A percentile compares a stretch with the other conserved stretches of the same genome.
Conservation (phyloP, 2,113 vertebrate genomes). For the Chaenocephalus aceratus region DNA sequence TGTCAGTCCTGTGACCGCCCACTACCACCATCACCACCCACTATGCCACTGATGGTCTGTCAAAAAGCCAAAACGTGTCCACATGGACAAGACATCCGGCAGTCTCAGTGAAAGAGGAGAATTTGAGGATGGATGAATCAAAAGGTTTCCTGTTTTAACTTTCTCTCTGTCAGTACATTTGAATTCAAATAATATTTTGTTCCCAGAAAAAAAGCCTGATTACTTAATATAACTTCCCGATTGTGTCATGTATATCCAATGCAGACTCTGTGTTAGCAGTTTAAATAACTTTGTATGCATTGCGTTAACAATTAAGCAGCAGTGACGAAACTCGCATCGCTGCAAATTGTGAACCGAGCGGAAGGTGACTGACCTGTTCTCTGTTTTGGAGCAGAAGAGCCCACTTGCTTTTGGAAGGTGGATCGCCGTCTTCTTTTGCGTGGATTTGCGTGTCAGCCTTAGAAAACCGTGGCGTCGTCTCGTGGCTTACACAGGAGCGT, state of each 20-base stretch:
- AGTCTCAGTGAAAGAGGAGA: too few species aligned
- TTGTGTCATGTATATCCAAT: neutral
- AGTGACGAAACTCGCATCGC: slow-evolving; percentile 2
- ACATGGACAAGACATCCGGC: neutral
- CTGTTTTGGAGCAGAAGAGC: neutral
- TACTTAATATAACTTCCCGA: neutral
- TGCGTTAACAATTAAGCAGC: neutral
- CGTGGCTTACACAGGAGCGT: slow-evolving; percentile 13
- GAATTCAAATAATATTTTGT: neutral
- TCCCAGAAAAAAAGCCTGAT: neutral
- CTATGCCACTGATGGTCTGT: neutral
- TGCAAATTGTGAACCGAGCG: neutral
- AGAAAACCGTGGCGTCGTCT: neutral
- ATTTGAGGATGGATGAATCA: neutral
- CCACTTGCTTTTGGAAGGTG: neutral
- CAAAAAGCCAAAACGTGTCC: slow-evolving; percentile 7
- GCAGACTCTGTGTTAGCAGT: neutral
- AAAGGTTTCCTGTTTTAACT: neutral
- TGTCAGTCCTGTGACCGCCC: slow-evolving; percentile 64
- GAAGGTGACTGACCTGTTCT: slow-evolving; percentile 70
- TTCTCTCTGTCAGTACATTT: neutral
- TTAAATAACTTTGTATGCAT: neutral
- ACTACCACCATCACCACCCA: slow-evolving; percentile 19
- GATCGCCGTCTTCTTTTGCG: neutral
- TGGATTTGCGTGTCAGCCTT: neutral